Percentiles rank a stretch among this genome's conserved stretches.
Conservation (phyloP, 1,140 invertebrate genomes). For the Hylaeus anthracinus region DNA sequence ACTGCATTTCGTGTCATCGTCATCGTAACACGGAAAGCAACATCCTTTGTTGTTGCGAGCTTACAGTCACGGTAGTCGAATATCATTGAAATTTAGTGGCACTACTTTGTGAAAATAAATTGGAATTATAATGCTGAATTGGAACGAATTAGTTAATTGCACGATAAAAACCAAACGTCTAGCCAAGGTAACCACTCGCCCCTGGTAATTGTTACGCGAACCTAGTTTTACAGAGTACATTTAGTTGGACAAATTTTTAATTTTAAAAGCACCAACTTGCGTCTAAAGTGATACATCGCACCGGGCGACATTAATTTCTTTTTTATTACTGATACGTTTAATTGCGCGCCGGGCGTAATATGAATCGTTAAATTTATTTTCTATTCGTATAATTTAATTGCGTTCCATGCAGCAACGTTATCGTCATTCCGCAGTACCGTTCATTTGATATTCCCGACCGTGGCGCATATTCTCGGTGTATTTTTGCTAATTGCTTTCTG, state of each 20-base stretch:
- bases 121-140: too few species aligned
- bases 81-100: too few species aligned
- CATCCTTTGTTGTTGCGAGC: too few species aligned
- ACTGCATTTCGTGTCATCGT: background rate
- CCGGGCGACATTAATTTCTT: background rate
- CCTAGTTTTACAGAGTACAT: too few species aligned
- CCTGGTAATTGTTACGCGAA: background rate
- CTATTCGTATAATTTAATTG: slow-evolving; percentile 36
- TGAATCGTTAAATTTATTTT: slow-evolving; percentile 36
- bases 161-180: too few species aligned
- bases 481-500: slow-evolving; percentile 44
- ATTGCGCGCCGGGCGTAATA: background rate
- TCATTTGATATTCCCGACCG: slow-evolving; percentile 17
- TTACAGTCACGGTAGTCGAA: too few species aligned
- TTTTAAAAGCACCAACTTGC: background rate
- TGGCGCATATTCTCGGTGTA: background rate
- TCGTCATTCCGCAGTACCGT: slow-evolving; percentile 20
- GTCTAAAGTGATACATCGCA: background rate
- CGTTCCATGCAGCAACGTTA: background rate
- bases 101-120: too few species aligned
- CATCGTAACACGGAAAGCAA: background rate
- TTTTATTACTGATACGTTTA: slow-evolving; percentile 5
- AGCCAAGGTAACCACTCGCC: too few species aligned
- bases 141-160: too few species aligned
- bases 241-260: too few species aligned